Base-by-base conservation (phyloP, 2,888 invertebrate species). In the Bombylius major region DNA sequence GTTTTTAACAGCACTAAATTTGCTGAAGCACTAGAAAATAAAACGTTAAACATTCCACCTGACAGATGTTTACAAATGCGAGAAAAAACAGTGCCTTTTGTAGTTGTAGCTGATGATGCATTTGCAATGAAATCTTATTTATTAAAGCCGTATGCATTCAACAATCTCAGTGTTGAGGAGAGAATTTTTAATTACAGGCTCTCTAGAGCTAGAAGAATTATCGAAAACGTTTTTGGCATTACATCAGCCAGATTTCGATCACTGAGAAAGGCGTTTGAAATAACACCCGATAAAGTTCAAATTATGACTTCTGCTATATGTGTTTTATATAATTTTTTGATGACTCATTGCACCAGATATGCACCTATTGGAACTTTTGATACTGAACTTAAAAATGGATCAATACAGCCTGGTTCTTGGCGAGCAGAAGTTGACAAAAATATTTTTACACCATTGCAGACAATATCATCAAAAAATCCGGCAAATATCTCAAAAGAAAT, bases 121-220 rank as follows among this genome's bases (percentile, higher is more conserved):
- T 58, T 58, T 23, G 44, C 53, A n/a, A 36, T 53, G 32, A 58
- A 60, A 52, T 61, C 54, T 50, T 55, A 58, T 49, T 57, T 61
- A 49, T 58, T 61, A 55, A 59, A 62, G 56, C 63, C 62, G 53
- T 60, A 60, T 45, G 58, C 23, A 23, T 23, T 23, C 23, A 23
- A 23, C 23, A 23, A 23, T 23, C 23, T 23, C 23, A 23, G 23
- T 49, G 47, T 54, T 44, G 31, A 46, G 33, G 52, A 59, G 45
- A 13, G 44, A 36, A 34, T 55, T 31, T 58, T 52, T 42, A 58
- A 55, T 13, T 55, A 55, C 44, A 50, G 53, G 14, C 47, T 55
- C 34, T 55, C 58, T 46, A 23, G 55, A 47, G 53, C 50, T 31
- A 33, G 59, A 31, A 44, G 46, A 31, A 46, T 46, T 9, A 32